Evolutionary conservation across 92 coral and sea anemone genomes (phyloP), one percentile per base, ranked within the genome.

Genomic region (Bergia puertoricense): DNA sequence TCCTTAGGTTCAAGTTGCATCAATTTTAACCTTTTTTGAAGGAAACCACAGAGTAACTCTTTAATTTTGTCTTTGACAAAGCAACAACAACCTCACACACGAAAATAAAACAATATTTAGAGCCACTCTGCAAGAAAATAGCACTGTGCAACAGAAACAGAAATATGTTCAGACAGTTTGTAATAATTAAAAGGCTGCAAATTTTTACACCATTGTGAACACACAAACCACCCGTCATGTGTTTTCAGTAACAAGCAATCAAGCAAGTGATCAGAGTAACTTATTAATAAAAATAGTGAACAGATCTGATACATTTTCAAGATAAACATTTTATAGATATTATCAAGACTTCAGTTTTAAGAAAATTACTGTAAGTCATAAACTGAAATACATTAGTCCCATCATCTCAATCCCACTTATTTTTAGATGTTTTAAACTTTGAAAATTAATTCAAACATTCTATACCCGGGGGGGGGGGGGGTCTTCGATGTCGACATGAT

Each of bases 31-130:
- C 76, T 91, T 66, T 42, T 88, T 75, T 80, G 43, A 14, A 79
- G 81, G 69, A 79, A 85, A 72, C 92, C 94, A 88, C 85, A 93
- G 36, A 93, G 79, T 42, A 93, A 14, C 85, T 93, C 94, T 65
- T 81, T 92, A 94, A 93, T 93, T 85, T 77, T 46, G 9, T 54
- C 30, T 8, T 69, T 2, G 42, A 18, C 14, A 57, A 20, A 81
- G 30, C 50, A 62, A 40, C 18, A 16, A 62, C 38, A 37, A 11
- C 62, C 16, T 37, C 54, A 40, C 36, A 56, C 48, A 15, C 1
- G 10, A 57, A 11, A 57, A 16, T 74, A 4, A 37, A 13, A 4
- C 14, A 10, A 18, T 18, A 16, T 76, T 18, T 40, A 42, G 51
- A 43, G 22, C 15, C 10, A 9, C 10, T 42, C 38, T 76, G 8